Percentiles rank a stretch among this genome's conserved stretches.
Evolutionary conservation across 2,797 vertebrate genomes (phyloP).

Genomic region (Lophius americanus): DNA sequence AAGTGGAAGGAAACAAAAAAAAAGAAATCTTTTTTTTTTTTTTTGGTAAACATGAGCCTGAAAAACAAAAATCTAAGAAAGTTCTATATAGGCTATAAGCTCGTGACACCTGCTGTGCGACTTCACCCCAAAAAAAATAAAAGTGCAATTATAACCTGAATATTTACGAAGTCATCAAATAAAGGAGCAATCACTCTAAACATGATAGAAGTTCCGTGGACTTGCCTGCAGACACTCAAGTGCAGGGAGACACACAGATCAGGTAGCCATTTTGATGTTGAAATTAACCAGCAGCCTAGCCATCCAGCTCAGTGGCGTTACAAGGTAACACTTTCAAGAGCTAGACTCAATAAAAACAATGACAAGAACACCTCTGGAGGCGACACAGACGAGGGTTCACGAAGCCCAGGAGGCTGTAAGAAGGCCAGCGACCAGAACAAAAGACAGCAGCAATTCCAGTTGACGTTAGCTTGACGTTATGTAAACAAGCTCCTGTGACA

Average conservation of each 20-base stretch:
- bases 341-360: constrained; percentile 42
- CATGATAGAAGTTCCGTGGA: constrained; percentile 28
- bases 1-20: constrained; percentile 7
- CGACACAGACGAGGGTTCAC: constrained; percentile 9
- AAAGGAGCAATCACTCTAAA: not conserved
- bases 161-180: constrained; percentile 8
- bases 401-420: constrained; percentile 9
- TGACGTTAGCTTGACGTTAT: constrained; percentile 74
- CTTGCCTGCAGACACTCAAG: constrained; percentile 56
- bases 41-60: not conserved
- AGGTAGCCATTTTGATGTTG: constrained; percentile 82
- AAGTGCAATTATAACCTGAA: not conserved
- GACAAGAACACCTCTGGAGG: not conserved
- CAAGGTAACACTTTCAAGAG: constrained; percentile 53
- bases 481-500: constrained; percentile 76
- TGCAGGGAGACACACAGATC: constrained; percentile 73
- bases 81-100: constrained; percentile 9
- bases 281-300: constrained; percentile 73
- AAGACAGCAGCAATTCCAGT: constrained; percentile 66
- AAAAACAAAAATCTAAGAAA: constrained; percentile 23
- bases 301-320: constrained; percentile 59
- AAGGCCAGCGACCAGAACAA: constrained; percentile 63
- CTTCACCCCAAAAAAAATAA: constrained; percentile 27
- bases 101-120: constrained; percentile 50
- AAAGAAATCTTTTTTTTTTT: too few species aligned